Percentiles rank a stretch among this genome's conserved stretches.
Evolutionary conservation across 2,888 invertebrate genomes (phyloP).

Genomic region (Diogma glabrata): DNA sequence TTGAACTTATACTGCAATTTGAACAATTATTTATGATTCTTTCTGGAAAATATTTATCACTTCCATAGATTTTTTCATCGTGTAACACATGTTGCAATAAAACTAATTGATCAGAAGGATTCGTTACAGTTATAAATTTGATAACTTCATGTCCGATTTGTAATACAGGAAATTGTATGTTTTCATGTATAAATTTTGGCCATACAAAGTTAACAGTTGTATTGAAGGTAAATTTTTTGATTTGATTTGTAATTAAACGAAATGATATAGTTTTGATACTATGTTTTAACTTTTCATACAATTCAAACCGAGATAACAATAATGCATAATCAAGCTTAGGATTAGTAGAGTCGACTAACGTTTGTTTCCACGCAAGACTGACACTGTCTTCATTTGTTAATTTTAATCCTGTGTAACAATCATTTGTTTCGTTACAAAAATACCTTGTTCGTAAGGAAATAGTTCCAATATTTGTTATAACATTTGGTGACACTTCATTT

Average conservation of each 20-base stretch:
- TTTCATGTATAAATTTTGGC: conserved; percentile 32
- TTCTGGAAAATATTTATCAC: no score
- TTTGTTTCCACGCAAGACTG: conserved; percentile 3
- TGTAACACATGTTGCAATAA: conserved; percentile 21
- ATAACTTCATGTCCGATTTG: conserved; percentile 30
- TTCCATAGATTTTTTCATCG: conserved; percentile 24
- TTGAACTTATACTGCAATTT: conserved; percentile 29
- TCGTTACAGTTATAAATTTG: conserved; percentile 28
- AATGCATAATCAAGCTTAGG: conserved; percentile 19
- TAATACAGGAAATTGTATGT: conserved; percentile 28
- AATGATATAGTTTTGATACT: conserved; percentile 30
- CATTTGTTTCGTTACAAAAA: conserved; percentile 46
- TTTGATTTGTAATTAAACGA: conserved; percentile 30
- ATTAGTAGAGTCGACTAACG: conserved; percentile 15
- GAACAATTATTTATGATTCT: conserved; percentile 32
- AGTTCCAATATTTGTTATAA: conserved; percentile 44
- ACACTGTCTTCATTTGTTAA: neutral
- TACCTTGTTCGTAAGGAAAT: conserved; percentile 61
- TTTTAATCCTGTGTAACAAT: conserved; percentile 45
- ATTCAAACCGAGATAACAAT: conserved; percentile 30
- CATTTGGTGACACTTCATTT: conserved; percentile 39
- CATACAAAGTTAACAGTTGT: conserved; percentile 33
- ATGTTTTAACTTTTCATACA: conserved; percentile 30
- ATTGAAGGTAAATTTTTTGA: conserved; percentile 31
- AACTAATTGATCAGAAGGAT: conserved; percentile 29